A percentile compares a stretch with the other conserved stretches of the same genome.
phyloP scores from a whole-genome alignment of 2,797 vertebrate genomes.

The Danio jaintianensis region DNA sequence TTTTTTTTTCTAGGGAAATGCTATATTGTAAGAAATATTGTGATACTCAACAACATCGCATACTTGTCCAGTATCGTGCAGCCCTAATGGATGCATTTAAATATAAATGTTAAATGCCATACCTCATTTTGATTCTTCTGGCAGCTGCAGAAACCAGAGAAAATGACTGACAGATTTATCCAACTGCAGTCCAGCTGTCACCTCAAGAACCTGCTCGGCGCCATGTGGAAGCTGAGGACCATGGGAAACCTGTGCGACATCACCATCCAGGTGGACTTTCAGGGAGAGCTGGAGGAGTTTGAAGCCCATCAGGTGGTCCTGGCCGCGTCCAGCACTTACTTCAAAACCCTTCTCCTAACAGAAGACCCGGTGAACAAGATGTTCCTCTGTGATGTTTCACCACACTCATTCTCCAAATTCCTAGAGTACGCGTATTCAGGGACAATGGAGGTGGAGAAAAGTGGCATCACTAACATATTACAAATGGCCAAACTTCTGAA shows the following conservation, averaged over 20 bases:
- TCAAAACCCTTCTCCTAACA: conserved; percentile 86
- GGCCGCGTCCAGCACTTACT: conserved; percentile 94
- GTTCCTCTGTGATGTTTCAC: conserved; percentile 81
- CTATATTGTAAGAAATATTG: no score
- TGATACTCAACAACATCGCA: no score
- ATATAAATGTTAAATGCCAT: background rate
- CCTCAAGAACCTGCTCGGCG: conserved; percentile 84
- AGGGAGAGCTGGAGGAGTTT: conserved; percentile 87
- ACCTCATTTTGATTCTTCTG: background rate
- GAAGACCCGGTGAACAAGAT: conserved; percentile 78
- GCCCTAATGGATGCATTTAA: no score
- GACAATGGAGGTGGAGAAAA: conserved; percentile 83
- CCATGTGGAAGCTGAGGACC: conserved; percentile 87
- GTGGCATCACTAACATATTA: conserved; percentile 82
- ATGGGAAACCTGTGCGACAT: conserved; percentile 90
- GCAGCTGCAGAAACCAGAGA: conserved; percentile 63
- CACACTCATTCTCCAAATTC: conserved; percentile 85
- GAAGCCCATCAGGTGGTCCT: conserved; percentile 91
- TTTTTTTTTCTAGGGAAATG: no score
- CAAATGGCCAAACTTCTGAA: conserved; percentile 86
- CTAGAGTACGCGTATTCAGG: conserved; percentile 94
- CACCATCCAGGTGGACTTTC: conserved; percentile 87
- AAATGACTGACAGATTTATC: conserved; percentile 84
- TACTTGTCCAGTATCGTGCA: no score
- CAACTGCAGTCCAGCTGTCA: conserved; percentile 87